These are phyloP conservation scores for Patella ulyssiponensis DNA, from an alignment of 2,888 invertebrate species.

Conservation along the genomic window DNA sequence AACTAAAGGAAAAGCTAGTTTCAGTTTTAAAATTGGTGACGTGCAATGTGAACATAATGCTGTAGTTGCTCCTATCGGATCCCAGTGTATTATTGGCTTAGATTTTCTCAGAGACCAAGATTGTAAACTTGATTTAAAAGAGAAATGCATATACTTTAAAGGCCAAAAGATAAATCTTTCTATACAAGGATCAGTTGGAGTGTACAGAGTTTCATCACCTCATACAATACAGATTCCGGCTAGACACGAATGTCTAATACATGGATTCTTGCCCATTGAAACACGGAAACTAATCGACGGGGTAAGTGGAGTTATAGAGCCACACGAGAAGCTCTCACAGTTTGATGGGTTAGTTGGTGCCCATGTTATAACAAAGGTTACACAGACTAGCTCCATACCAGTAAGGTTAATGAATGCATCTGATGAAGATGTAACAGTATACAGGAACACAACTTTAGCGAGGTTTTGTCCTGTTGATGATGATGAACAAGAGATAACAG, in stretches of 20 bases:
- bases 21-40: neutral
- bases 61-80: neutral
- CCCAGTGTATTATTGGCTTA: neutral
- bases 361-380: constrained; percentile 10
- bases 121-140: neutral
- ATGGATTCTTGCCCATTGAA: constrained; percentile 9
- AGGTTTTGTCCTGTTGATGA: neutral
- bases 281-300: constrained; percentile 14
- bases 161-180: too few relatives aligned
- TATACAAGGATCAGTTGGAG: too few relatives aligned
- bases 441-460: constrained; percentile 9
- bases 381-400: constrained; percentile 1
- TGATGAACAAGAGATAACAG: neutral
- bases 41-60: neutral
- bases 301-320: constrained; percentile 14
- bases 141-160: too few relatives aligned
- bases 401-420: constrained; percentile 18
- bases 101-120: neutral
- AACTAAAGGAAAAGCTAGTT: neutral
- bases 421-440: constrained; percentile 14
- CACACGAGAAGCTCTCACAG: constrained; percentile 11
- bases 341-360: constrained; percentile 18
- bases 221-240: too few relatives aligned
- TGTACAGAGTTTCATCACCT: too few relatives aligned
- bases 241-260: neutral